A percentile compares a stretch with the other conserved stretches of the same genome.
Evolutionary conservation across 2,888 invertebrate species (phyloP).

Genomic region (Bembecia ichneumoniformis): DNA sequence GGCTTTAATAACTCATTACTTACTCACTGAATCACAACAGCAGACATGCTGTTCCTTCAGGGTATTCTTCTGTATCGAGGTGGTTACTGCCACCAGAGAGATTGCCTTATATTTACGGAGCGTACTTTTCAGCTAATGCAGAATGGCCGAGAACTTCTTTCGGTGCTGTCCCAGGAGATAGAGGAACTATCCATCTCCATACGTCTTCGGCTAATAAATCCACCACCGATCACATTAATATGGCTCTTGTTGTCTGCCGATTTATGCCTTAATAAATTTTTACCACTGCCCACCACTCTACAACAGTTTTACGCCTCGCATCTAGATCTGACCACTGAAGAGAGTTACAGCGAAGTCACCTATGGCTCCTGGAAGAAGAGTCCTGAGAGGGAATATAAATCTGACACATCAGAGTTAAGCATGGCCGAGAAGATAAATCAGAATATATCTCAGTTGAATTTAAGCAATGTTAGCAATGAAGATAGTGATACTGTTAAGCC

Average conservation of each 20-base stretch:
- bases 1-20: no score
- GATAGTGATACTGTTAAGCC: conserved; percentile 53
- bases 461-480: conserved; percentile 35
- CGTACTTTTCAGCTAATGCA: conserved; percentile 66
- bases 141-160: conserved; percentile 54
- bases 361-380: conserved; percentile 62
- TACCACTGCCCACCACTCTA: conserved; percentile 52
- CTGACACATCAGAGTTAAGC: conserved; percentile 21
- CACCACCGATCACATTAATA: conserved; percentile 50
- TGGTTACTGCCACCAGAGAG: no score
- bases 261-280: conserved; percentile 58
- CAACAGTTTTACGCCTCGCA: conserved; percentile 64
- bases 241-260: conserved; percentile 59
- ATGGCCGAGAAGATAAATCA: conserved; percentile 33
- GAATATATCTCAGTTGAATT: conserved; percentile 44
- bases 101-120: no score
- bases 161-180: conserved; percentile 45
- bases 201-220: conserved; percentile 40
- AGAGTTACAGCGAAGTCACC: conserved; percentile 51
- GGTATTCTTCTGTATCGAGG: no score
- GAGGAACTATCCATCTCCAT: conserved; percentile 58
- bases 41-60: no score
- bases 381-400: conserved; percentile 35
- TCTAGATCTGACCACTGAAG: conserved; percentile 46
- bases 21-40: no score